phyloP scores from a whole-genome alignment of 92 coral and sea anemone genomes.

The Porites divaricata region DNA sequence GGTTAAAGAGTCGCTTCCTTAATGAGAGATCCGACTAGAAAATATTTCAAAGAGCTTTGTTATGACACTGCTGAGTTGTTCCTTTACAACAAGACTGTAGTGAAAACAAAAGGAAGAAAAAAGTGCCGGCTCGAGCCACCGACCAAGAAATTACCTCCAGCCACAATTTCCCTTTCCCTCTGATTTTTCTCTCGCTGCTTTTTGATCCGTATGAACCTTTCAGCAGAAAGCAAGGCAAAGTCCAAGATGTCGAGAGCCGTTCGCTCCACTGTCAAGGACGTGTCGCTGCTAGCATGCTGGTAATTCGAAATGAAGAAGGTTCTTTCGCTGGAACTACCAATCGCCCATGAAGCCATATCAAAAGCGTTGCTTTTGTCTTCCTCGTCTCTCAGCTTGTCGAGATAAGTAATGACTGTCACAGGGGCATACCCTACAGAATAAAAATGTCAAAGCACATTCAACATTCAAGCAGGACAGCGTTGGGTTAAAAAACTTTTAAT shows the following conservation, averaged over 20 bases:
- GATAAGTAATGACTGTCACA: slow-evolving; percentile 81
- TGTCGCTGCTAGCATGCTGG: slow-evolving; percentile 32
- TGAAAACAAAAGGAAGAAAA: no score
- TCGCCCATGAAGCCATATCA: slow-evolving; percentile 78
- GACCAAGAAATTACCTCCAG: not conserved
- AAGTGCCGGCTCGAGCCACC: no score
- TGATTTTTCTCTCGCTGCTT: slow-evolving; percentile 68
- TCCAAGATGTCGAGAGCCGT: slow-evolving; percentile 70
- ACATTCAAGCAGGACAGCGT: no score
- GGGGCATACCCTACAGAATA: slow-evolving; percentile 70
- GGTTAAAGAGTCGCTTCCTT: no score
- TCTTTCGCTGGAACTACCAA: slow-evolving; percentile 82
- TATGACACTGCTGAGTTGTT: no score
- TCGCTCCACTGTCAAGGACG: slow-evolving; percentile 58
- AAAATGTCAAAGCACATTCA: not conserved
- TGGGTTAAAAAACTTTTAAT: no score
- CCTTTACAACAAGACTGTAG: no score
- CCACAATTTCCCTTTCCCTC: slow-evolving; percentile 28
- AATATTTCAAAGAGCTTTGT: no score
- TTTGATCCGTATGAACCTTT: slow-evolving; percentile 69
- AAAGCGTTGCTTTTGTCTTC: slow-evolving; percentile 70
- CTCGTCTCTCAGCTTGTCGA: slow-evolving; percentile 60
- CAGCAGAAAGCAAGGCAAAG: slow-evolving; percentile 72
- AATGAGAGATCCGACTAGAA: no score
- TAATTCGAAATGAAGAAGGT: slow-evolving; percentile 83